A percentile compares a stretch with the other conserved stretches of the same genome.
Evolutionary conservation across 1,140 invertebrate genomes (phyloP).

Genomic region (Calliphora vicina): DNA sequence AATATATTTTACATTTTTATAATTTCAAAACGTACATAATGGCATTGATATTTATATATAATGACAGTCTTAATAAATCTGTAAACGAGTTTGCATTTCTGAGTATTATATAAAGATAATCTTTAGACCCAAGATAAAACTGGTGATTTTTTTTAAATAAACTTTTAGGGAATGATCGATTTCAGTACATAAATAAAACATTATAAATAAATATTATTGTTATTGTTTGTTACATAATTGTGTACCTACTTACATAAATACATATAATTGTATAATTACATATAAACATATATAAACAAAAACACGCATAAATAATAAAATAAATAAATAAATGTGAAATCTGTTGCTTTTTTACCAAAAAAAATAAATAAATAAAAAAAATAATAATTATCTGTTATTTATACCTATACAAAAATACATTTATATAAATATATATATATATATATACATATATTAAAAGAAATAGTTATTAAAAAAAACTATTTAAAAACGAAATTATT

Average conservation of each 20-base stretch:
- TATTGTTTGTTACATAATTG: neutral
- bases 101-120: too few relatives aligned
- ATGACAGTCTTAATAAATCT: too few relatives aligned
- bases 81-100: too few relatives aligned
- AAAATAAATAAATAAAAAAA: neutral
- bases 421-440: neutral
- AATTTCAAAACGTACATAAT: too few relatives aligned
- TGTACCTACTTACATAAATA: constrained; percentile 8
- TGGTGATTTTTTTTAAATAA: too few relatives aligned
- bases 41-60: too few relatives aligned
- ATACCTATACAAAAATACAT: constrained; percentile 15
- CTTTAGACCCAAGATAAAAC: too few relatives aligned
- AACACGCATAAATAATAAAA: neutral
- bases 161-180: too few relatives aligned
- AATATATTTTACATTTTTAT: too few relatives aligned
- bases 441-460: neutral
- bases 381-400: constrained; percentile 1
- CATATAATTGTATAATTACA: neutral
- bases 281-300: neutral
- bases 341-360: constrained; percentile 15
- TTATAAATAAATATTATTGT: neutral
- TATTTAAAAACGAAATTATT: neutral
- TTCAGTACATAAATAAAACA: too few relatives aligned
- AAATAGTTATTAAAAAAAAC: neutral
- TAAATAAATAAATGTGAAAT: constrained; percentile 16